Percentiles rank a stretch among this genome's conserved stretches.
These are phyloP conservation scores for Eumerus sabulonum DNA, from an alignment of 2,888 invertebrate species.

Conservation along the genomic window DNA sequence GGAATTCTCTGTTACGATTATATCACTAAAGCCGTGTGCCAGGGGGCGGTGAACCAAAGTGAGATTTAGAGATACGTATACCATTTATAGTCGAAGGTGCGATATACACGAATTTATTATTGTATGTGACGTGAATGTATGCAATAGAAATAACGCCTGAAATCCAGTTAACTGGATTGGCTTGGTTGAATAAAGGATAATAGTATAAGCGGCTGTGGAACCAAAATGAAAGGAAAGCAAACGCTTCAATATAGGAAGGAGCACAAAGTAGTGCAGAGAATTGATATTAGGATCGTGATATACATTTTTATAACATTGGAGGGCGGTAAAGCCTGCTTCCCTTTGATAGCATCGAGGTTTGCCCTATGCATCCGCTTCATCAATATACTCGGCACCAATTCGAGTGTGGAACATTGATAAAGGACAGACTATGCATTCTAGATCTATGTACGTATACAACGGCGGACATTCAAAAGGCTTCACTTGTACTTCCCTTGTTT, in stretches of 20 bases:
- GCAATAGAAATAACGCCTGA: conserved; percentile 9
- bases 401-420: too few relatives aligned
- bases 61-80: conserved; percentile 5
- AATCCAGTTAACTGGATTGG: conserved; percentile 38
- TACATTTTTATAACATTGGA: conserved; percentile 48
- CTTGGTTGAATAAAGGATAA: conserved; percentile 34
- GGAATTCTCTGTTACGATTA: conserved; percentile 39
- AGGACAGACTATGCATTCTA: too few relatives aligned
- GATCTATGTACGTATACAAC: too few relatives aligned
- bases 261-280: conserved; percentile 43
- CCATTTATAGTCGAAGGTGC: too few relatives aligned
- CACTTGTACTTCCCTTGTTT: too few relatives aligned
- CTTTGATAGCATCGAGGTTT: too few relatives aligned
- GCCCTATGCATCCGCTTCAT: too few relatives aligned
- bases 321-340: too few relatives aligned
- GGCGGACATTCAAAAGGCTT: too few relatives aligned
- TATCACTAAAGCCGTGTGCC: conserved; percentile 32
- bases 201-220: conserved; percentile 13
- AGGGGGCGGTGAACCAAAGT: background rate
- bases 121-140: background rate
- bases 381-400: too few relatives aligned
- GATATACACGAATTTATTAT: background rate
- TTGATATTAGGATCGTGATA: conserved; percentile 59
- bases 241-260: conserved; percentile 8
- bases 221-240: background rate